Base-by-base conservation (phyloP, 1,140 invertebrate species). In the Sweltsa coloradensis region DNA sequence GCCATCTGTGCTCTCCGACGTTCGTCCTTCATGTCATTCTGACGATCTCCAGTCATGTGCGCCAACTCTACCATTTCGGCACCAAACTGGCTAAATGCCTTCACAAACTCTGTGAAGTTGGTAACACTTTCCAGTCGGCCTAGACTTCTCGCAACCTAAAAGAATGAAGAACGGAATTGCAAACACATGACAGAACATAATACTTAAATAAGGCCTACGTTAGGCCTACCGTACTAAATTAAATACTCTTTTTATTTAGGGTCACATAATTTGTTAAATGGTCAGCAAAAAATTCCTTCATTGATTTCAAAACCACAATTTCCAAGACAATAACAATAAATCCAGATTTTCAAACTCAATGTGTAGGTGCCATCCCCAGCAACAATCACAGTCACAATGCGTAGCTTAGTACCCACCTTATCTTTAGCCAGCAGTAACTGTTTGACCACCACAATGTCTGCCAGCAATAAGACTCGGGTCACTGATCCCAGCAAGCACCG, bases 101-200 rank as follows among this genome's bases (percentile, higher is more conserved):
- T 92, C 24, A 98, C 94, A 70, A 99, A 99, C 67, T 99, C 95
- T 5, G 92, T 95, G 64, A 98, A 98, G 69, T 93, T 97, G 47
- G 86, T 84, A 29, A 97, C 92, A 47, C 85, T 87, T 69, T 97
- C 93, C 56, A 99, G 70, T 41, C 87, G 76, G 52, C 85, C 85
- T 52, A 91, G 71, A 59, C 82, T 85, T 50, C 84, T 78, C 22
- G 83, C 82, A 46, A 87, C 78, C 80, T 82, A 18, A 5, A 13
- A n/a, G n/a, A n/a, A n/a, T 14, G 37, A 7, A 7, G 37, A 16
- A 40, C 9, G 16, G 21, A 16, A 40, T 7, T 9, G 29, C 9
- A n/a, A 31, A 31, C 9, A n/a, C 9, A n/a, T 14, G 51, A 51
- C 36, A 29, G 39, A 47, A 34, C 11, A 9, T 34, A 24, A 40